Evolutionary conservation across 2,113 vertebrate species (phyloP), one percentile per base, ranked within the genome.

Genomic region (Butorides virescens): DNA sequence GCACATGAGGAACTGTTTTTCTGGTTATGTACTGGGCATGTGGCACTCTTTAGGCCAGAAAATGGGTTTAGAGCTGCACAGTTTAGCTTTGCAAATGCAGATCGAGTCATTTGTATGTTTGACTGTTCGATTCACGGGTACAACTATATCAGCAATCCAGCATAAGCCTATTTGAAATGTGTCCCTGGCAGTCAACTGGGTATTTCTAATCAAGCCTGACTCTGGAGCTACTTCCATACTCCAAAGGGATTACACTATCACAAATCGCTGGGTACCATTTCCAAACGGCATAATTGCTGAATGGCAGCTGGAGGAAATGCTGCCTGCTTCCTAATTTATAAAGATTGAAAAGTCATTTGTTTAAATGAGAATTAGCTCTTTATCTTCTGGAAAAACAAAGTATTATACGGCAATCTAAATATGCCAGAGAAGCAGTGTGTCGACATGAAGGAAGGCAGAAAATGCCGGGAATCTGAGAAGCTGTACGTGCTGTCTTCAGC

Each of bases 151-250:
- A 88, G 55, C 42, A 88, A 79, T 62, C 67, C 88, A 88, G 29
- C 55, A 66, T 52, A 93, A 96, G 63, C 82, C 78, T 88, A 32
- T 62, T 88, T 88, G 58, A 94, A 90, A 90, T 44, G 53, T 88
- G 90, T 80, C 55, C 50, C 63, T 93, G 93, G 67, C 63, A 94
- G 82, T 63, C 82, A 95, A 1, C 58, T 39, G 90, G 86, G 55
- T 26, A 76, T 95, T 90, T 93, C 85, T 94, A 94, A 92, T 90
- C 82, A 86, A 94, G 72, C 71, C 82, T 83, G 78, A 92, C 75
- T 96, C 74, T 88, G 95, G 67, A 95, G 32, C 59, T 92, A 13
- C 78, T 92, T 94, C 78, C 50, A 21, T 73, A 47, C 59, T 96
- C 82, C 95, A 80, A 83, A 63, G 86, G 72, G 79, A 90, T 93